A percentile compares a stretch with the other conserved stretches of the same genome.
These are phyloP conservation scores for Cheilosia vulpina DNA, from an alignment of 2,888 invertebrate genomes.

Conservation along the genomic window DNA sequence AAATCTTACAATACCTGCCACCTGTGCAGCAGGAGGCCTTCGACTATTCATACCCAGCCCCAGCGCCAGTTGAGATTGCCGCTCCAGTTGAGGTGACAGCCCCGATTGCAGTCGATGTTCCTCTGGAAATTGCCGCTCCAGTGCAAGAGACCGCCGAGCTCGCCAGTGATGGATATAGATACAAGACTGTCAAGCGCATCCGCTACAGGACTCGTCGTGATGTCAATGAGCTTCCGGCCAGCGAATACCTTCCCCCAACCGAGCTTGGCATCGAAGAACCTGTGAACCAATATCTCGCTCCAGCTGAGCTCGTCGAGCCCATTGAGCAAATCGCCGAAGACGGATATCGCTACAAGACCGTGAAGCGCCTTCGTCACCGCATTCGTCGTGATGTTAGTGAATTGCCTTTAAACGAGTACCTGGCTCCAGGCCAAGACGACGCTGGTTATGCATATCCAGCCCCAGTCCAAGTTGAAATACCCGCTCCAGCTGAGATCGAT, in stretches of 20 bases:
- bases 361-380: slow-evolving; percentile 73
- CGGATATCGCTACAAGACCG: slow-evolving; percentile 76
- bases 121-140: slow-evolving; percentile 23
- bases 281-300: slow-evolving; percentile 20
- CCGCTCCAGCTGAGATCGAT: slow-evolving; percentile 10
- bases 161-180: slow-evolving; percentile 76
- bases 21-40: slow-evolving; percentile 26
- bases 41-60: slow-evolving; percentile 53
- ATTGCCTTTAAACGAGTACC: slow-evolving; percentile 47
- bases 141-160: slow-evolving; percentile 34
- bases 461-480: slow-evolving; percentile 16
- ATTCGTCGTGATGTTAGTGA: slow-evolving; percentile 76
- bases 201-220: slow-evolving; percentile 79
- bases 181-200: slow-evolving; percentile 74
- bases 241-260: slow-evolving; percentile 77
- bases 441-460: slow-evolving; percentile 25
- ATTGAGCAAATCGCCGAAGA: slow-evolving; percentile 63
- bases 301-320: slow-evolving; percentile 4
- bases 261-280: background rate
- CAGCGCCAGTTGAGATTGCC: slow-evolving; percentile 36
- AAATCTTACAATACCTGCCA: slow-evolving; percentile 49
- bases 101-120: slow-evolving; percentile 31
- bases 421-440: slow-evolving; percentile 33
- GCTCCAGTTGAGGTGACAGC: slow-evolving; percentile 32
- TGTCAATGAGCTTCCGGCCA: slow-evolving; percentile 78